Percentiles rank a stretch among this genome's conserved stretches.
Evolutionary conservation across 2,797 vertebrate species (phyloP).

Genomic region (Acanthopagrus latus): DNA sequence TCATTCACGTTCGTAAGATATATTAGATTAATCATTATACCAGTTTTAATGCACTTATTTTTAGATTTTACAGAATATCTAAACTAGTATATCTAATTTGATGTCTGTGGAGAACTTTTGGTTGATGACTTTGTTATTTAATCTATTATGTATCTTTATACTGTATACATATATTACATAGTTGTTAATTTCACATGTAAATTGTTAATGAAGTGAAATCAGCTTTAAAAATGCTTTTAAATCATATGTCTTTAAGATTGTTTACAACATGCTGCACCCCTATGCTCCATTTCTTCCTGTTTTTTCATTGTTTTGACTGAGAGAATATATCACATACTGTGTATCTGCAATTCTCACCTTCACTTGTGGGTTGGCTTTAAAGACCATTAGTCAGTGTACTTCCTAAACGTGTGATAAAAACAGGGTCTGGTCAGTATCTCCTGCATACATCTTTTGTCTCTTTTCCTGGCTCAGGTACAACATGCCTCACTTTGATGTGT

Average conservation of each 20-base stretch:
- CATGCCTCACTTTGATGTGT: slow-evolving; percentile 26
- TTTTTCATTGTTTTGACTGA: no score
- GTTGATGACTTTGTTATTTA: background rate
- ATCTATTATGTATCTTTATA: background rate
- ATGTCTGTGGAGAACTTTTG: background rate
- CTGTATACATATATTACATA: background rate
- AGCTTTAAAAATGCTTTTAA: no score
- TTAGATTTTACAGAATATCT: background rate
- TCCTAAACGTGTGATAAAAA: background rate
- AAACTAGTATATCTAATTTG: background rate
- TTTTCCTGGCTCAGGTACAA: slow-evolving; percentile 21
- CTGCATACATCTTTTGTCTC: background rate
- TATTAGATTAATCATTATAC: background rate
- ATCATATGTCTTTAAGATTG: no score
- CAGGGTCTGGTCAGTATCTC: background rate
- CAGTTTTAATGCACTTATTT: background rate
- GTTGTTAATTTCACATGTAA: background rate
- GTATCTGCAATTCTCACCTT: background rate
- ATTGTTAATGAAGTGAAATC: no score
- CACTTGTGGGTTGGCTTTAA: background rate
- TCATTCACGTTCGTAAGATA: background rate
- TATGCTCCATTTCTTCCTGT: no score
- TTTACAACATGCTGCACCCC: no score
- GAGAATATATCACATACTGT: background rate
- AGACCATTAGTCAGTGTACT: background rate